Base-by-base conservation (phyloP, 2,113 vertebrate species). In the Clarias gariepinus region DNA sequence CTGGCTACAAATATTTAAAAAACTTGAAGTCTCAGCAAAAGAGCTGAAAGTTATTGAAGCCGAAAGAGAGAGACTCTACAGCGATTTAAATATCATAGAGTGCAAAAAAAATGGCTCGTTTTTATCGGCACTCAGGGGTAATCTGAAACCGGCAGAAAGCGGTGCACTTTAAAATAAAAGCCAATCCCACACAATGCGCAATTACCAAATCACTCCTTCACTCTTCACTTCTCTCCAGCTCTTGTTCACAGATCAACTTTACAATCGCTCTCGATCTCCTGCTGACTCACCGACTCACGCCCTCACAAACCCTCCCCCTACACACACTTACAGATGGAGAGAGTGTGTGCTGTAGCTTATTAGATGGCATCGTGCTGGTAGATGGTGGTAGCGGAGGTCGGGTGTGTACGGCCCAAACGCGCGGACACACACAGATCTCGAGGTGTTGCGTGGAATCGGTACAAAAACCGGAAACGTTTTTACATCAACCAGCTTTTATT, bases 111-210 rank as follows among this genome's bases (percentile, higher is more conserved):
- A 41, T 0, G 47, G 47, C 30, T 80, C 8, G 57, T 80, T 36
- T 66, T 80, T 36, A 80, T 80, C 4, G 28, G 13, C 30, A 12
- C 74, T 78, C 15, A 28, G 52, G n/a, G 18, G 28, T 78, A 18
- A 55, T 16, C 9, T n/a, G 73, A 25, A 76, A n/a, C 25, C 41
- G 11, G 4, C 21, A 78, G 74, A 36, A 80, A 61, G 57, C 33
- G 47, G 60, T 21, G 53, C 85, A 36, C 77, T 86, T 66, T 52
- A 28, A 36, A 36, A 60, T 60, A 60, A 80, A 80, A 80, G 78
- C 78, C 30, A 30, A 60, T 80, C 57, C 55, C 57, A 36, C 78
- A 80, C 77, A 55, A 57, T 18, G 53, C 47, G 52, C 57, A 36
- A 30, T 47, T 78, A 58, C 47, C 23, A 36, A 28, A 18, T 63